Evolutionary conservation across 1,140 invertebrate species (phyloP).

Genomic region (Bradysia coprophila): DNA sequence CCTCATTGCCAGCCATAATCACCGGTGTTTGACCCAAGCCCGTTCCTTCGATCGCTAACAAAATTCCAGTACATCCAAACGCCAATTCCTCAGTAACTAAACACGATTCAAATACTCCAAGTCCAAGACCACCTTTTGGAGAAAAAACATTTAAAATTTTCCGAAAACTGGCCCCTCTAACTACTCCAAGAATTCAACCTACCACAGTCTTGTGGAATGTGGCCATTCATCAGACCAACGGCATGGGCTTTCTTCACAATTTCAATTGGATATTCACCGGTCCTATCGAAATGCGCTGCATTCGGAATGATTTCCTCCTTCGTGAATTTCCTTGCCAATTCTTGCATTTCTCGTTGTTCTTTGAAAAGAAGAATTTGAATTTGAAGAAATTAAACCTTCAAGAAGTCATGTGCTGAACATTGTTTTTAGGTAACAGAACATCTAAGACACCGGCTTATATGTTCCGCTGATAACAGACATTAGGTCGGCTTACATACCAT

Average conservation of each 20-base stretch:
- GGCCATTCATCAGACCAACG: conserved; percentile 74
- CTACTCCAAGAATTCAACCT: conserved; percentile 62
- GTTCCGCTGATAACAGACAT: no score
- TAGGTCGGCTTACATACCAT: no score
- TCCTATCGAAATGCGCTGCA: conserved; percentile 77
- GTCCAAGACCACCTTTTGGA: no score
- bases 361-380: no score
- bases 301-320: conserved; percentile 82
- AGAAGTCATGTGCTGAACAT: no score
- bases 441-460: no score
- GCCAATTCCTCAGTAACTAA: conserved; percentile 78
- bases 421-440: no score
- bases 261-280: conserved; percentile 87
- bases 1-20: conserved; percentile 57
- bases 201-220: conserved; percentile 56
- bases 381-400: no score
- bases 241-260: conserved; percentile 86
- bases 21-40: conserved; percentile 81
- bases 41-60: conserved; percentile 78
- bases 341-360: conserved; percentile 68
- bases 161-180: no score
- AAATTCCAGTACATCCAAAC: conserved; percentile 88
- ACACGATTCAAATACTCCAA: no score
- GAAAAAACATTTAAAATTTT: no score
- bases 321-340: conserved; percentile 79